Conservation (phyloP, 2,888 invertebrate species). For the Agonopterix arenella region DNA sequence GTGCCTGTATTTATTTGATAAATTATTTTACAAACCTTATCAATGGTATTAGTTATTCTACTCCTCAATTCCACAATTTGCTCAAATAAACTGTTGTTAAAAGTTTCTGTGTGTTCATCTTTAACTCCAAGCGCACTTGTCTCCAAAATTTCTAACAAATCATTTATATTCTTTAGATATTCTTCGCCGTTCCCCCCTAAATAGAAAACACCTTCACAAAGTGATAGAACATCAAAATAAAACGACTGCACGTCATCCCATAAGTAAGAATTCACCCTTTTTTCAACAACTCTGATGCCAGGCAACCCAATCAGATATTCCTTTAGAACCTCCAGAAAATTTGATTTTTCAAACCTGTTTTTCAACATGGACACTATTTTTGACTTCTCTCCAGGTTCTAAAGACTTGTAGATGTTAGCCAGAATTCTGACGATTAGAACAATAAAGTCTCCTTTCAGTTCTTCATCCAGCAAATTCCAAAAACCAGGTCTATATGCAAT, state of each 20-base stretch:
- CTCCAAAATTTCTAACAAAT: slow-evolving; percentile 43
- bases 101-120: slow-evolving; percentile 54
- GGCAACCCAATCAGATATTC: slow-evolving; percentile 46
- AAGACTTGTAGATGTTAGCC: slow-evolving; percentile 46
- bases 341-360: slow-evolving; percentile 44
- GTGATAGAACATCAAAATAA: slow-evolving; percentile 35
- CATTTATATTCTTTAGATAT: slow-evolving; percentile 32
- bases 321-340: slow-evolving; percentile 44
- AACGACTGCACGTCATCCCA: slow-evolving; percentile 62
- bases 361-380: slow-evolving; percentile 44
- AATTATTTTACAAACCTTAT: no score
- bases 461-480: slow-evolving; percentile 54
- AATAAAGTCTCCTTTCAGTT: slow-evolving; percentile 63
- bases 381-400: slow-evolving; percentile 44
- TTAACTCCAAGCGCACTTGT: slow-evolving; percentile 46
- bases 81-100: slow-evolving; percentile 60
- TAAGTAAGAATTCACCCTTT: slow-evolving; percentile 54
- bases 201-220: slow-evolving; percentile 48
- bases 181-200: slow-evolving; percentile 35
- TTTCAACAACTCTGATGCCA: slow-evolving; percentile 47
- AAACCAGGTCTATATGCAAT: slow-evolving; percentile 61
- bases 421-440: slow-evolving; percentile 64
- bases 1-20: no score
- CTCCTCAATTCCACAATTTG: slow-evolving; percentile 33
- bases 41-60: slow-evolving; percentile 13